Evolutionary conservation across 1,140 invertebrate genomes (phyloP).

Genomic region (Tenebrio molitor): DNA sequence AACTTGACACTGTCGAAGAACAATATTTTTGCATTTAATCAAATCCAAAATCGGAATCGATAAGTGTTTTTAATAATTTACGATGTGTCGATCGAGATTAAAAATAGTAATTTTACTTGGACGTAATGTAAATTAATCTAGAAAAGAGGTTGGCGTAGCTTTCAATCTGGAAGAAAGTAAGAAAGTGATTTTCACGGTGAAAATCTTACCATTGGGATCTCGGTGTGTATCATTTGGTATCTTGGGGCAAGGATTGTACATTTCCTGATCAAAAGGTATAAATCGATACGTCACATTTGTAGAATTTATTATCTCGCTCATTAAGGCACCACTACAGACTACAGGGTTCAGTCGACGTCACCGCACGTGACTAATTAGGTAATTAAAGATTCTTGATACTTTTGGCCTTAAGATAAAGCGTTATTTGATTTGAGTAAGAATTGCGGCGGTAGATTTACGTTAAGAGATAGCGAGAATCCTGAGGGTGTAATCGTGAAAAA

Average conservation of each 20-base stretch:
- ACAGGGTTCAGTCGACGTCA: conserved; percentile 3
- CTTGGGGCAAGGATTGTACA: not conserved
- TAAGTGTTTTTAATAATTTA: not conserved
- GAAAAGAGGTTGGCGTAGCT: not conserved
- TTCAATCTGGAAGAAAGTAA: not conserved
- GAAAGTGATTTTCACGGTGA: conserved; percentile 9
- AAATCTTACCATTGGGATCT: conserved; percentile 9
- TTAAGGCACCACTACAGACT: conserved; percentile 4
- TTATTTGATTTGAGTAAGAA: conserved; percentile 32
- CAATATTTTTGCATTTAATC: not conserved
- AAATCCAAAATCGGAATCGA: not conserved
- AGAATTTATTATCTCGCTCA: conserved; percentile 9
- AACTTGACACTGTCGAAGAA: no score
- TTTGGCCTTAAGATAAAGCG: conserved; percentile 20
- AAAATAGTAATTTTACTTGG: no score
- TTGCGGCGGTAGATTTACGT: conserved; percentile 16
- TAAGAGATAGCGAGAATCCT: conserved; percentile 5
- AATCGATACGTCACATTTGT: conserved; percentile 25
- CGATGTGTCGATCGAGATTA: not conserved
- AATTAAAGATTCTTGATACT: conserved; percentile 25
- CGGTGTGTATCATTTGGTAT: conserved; percentile 16
- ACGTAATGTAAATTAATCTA: conserved; percentile 22
- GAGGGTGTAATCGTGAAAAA: not conserved
- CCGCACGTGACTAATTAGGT: conserved; percentile 16
- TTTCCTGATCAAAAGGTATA: conserved; percentile 16